Conservation (phyloP, 2,888 invertebrate species). For the Morpho helenor region DNA sequence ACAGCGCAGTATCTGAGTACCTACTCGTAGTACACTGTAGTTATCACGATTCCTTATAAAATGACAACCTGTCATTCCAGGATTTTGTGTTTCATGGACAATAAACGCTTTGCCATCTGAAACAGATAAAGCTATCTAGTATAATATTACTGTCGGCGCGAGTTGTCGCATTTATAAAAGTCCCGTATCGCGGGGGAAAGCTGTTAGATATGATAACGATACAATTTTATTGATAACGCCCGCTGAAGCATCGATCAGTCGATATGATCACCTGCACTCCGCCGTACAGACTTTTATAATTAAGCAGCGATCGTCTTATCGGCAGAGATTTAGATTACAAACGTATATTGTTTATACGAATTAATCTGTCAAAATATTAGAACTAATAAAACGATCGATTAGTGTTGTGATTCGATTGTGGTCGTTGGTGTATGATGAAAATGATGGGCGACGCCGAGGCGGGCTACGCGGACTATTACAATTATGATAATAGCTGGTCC, state of each 20-base stretch:
- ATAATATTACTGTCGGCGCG: slow-evolving; percentile 51
- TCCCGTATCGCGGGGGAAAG: slow-evolving; percentile 72
- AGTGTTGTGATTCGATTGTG: slow-evolving; percentile 24
- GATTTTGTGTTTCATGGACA: slow-evolving; percentile 41
- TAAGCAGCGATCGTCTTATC: slow-evolving; percentile 32
- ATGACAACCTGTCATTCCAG: slow-evolving; percentile 51
- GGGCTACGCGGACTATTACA: slow-evolving; percentile 77
- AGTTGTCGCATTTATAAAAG: slow-evolving; percentile 62
- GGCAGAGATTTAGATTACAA: slow-evolving; percentile 37
- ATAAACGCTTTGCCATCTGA: slow-evolving; percentile 48
- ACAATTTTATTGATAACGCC: slow-evolving; percentile 74
- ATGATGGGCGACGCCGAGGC: slow-evolving; percentile 78
- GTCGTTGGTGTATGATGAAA: slow-evolving; percentile 57
- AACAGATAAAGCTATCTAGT: slow-evolving; percentile 57
- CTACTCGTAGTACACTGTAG: neutral
- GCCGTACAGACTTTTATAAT: slow-evolving; percentile 25
- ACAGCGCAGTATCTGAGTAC: neutral
- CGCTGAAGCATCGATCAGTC: slow-evolving; percentile 72
- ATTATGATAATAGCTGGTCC: slow-evolving; percentile 84
- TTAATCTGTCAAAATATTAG: slow-evolving; percentile 24
- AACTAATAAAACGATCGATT: slow-evolving; percentile 11
- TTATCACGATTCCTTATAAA: slow-evolving; percentile 28
- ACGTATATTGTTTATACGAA: slow-evolving; percentile 32
- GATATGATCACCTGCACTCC: slow-evolving; percentile 56
- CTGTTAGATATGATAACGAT: slow-evolving; percentile 76